Conservation (phyloP, 1,140 invertebrate genomes). For the Argopecten irradians region DNA sequence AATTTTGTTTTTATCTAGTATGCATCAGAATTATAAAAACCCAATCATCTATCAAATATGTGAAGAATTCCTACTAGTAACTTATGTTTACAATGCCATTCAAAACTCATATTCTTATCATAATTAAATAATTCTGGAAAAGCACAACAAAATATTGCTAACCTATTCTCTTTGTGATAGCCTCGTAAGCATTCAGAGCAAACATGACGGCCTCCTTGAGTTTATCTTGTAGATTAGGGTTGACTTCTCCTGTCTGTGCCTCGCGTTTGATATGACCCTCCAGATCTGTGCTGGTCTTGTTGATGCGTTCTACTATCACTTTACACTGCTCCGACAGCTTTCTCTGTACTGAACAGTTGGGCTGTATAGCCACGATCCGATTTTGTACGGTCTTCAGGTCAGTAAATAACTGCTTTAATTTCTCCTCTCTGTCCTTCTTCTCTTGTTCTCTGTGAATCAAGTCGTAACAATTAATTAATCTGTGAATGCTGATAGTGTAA, state of each 20-base stretch:
- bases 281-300: constrained; percentile 23
- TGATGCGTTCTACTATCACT: constrained; percentile 38
- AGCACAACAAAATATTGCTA: too few species aligned
- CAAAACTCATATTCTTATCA: too few species aligned
- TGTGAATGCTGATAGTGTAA: too few species aligned
- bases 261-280: constrained; percentile 9
- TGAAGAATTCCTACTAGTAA: too few species aligned
- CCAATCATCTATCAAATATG: too few species aligned
- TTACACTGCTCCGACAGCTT: constrained; percentile 47
- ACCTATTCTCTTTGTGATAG: constrained; percentile 50
- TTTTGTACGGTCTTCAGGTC: constrained; percentile 43
- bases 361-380: constrained; percentile 27
- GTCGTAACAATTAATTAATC: background rate
- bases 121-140: too few species aligned
- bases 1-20: background rate
- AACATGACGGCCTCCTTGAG: constrained; percentile 40
- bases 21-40: background rate
- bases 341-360: constrained; percentile 11
- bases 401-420: constrained; percentile 28
- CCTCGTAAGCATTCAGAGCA: constrained; percentile 51
- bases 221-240: constrained; percentile 31
- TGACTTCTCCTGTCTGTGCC: constrained; percentile 32
- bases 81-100: too few species aligned
- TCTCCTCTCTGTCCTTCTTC: constrained; percentile 45
- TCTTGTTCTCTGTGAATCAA: constrained; percentile 53